These are phyloP conservation scores for Troides helena DNA, from an alignment of 2,888 invertebrate genomes.

Conservation along the genomic window DNA sequence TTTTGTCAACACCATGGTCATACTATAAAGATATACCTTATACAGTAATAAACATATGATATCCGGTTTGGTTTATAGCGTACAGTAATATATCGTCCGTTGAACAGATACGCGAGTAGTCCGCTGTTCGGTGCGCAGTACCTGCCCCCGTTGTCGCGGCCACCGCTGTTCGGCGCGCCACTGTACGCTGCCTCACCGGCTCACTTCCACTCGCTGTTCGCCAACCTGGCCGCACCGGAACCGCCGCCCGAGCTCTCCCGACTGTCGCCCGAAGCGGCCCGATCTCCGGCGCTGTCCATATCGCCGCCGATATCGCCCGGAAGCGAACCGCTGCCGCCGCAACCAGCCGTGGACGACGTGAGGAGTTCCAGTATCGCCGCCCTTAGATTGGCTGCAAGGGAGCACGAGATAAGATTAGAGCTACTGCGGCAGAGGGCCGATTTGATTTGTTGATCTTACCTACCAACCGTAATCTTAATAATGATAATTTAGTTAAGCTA, in stretches of 20 bases:
- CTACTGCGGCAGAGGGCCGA: slow-evolving; percentile 84
- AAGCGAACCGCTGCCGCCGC: slow-evolving; percentile 70
- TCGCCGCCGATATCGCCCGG: slow-evolving; percentile 80
- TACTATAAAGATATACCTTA: no score
- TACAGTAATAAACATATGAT: no score
- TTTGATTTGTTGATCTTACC: slow-evolving; percentile 60
- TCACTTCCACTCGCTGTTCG: slow-evolving; percentile 92
- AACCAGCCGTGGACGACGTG: slow-evolving; percentile 82
- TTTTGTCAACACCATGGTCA: no score
- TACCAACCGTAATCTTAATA: slow-evolving; percentile 13
- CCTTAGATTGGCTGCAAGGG: slow-evolving; percentile 91
- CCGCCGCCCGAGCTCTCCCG: slow-evolving; percentile 59
- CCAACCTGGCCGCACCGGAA: slow-evolving; percentile 84
- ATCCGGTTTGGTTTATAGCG: no score
- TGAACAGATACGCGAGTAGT: slow-evolving; percentile 65
- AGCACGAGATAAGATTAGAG: slow-evolving; percentile 92
- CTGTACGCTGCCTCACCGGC: slow-evolving; percentile 71
- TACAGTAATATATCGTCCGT: neutral
- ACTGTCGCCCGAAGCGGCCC: slow-evolving; percentile 50
- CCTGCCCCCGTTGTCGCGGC: slow-evolving; percentile 63
- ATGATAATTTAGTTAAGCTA: slow-evolving; percentile 2
- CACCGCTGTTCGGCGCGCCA: slow-evolving; percentile 67
- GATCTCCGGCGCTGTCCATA: slow-evolving; percentile 65
- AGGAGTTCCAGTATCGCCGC: slow-evolving; percentile 93
- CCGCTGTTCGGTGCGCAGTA: slow-evolving; percentile 71